A percentile compares a stretch with the other conserved stretches of the same genome.
These are phyloP conservation scores for Portunus trituberculatus DNA, from an alignment of 1,140 invertebrate species.

Conservation along the genomic window DNA sequence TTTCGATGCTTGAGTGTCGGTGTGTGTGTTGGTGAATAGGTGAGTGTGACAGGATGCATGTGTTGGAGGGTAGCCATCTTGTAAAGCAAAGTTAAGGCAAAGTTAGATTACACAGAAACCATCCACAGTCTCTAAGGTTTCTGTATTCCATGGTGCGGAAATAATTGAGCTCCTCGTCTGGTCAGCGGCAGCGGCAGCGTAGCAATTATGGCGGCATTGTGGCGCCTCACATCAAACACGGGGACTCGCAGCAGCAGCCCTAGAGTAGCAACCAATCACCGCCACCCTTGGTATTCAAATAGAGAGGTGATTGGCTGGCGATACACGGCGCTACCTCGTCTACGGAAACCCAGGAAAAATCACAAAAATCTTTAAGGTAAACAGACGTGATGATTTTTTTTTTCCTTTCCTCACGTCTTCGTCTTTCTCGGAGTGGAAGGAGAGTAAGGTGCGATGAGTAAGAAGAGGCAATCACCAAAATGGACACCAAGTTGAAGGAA, in stretches of 20 bases:
- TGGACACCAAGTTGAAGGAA: neutral
- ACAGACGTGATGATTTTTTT: no score
- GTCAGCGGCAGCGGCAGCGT: neutral
- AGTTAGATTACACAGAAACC: conserved; percentile 2
- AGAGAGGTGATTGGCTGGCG: neutral
- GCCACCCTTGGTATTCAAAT: neutral
- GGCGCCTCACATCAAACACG: neutral
- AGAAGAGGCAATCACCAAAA: neutral
- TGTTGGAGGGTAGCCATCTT: neutral
- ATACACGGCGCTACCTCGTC: neutral
- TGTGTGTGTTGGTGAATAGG: neutral
- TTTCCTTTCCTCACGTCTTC: neutral
- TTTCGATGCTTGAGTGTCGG: no score
- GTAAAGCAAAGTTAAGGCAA: neutral
- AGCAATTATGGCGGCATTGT: conserved; percentile 3
- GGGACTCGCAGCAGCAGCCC: neutral
- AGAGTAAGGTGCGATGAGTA: neutral
- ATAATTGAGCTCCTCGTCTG: neutral
- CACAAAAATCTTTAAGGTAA: no score
- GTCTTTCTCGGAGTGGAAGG: neutral
- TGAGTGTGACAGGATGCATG: neutral
- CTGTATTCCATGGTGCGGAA: neutral
- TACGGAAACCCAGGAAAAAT: no score
- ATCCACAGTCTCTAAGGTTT: neutral
- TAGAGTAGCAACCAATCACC: neutral